phyloP scores from a whole-genome alignment of 2,888 invertebrate genomes.

The Buathra laborator region DNA sequence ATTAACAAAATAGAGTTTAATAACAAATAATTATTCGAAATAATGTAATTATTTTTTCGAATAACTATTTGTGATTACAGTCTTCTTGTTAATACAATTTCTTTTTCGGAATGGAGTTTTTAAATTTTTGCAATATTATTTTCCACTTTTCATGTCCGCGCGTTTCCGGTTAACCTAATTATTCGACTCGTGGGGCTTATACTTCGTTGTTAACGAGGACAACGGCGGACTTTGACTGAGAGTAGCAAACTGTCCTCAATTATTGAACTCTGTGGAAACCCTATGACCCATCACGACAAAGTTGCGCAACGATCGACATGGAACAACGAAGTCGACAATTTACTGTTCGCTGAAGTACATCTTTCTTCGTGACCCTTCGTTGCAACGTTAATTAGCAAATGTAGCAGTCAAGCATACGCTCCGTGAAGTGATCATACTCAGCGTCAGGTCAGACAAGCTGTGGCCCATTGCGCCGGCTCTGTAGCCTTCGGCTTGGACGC shows the following conservation, averaged over 20 bases:
- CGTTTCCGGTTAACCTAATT: too few relatives aligned
- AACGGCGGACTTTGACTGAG: background rate
- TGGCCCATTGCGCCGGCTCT: background rate
- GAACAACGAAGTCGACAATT: slow-evolving; percentile 24
- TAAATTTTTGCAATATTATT: too few relatives aligned
- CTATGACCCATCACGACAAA: background rate
- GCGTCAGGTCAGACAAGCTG: slow-evolving; percentile 68
- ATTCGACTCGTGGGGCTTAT: too few relatives aligned
- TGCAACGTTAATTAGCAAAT: slow-evolving; percentile 63
- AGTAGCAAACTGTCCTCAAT: background rate
- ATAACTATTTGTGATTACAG: too few relatives aligned
- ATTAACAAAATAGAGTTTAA: too few relatives aligned
- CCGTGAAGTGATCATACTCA: slow-evolving; percentile 73
- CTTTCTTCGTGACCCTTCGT: background rate
- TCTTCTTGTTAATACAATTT: too few relatives aligned
- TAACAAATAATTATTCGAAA: too few relatives aligned
- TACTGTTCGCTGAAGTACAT: background rate
- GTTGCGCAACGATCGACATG: background rate
- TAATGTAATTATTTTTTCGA: too few relatives aligned
- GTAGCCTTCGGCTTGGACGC: background rate
- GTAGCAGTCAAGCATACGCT: slow-evolving; percentile 74
- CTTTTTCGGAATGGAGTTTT: too few relatives aligned
- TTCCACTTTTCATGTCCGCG: too few relatives aligned
- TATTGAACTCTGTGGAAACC: background rate
- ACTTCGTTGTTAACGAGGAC: too few relatives aligned